Conservation (phyloP, 2,113 vertebrate species). For the Gracilinanus agilis region DNA sequence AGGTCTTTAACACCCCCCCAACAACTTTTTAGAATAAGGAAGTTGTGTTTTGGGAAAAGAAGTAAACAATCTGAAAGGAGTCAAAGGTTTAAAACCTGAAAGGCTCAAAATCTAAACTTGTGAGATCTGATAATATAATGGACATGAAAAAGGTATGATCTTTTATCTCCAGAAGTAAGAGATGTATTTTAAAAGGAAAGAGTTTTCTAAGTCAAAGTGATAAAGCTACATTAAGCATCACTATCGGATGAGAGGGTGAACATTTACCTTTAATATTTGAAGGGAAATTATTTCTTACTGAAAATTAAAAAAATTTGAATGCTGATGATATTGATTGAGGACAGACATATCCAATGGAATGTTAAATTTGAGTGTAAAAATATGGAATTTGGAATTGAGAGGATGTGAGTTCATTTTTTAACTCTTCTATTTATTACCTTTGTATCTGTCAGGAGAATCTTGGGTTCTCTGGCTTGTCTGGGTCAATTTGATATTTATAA, state of each 20-base stretch:
- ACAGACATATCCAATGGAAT: neutral
- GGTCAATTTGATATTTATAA: neutral
- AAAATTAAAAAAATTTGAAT: neutral
- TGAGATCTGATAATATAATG: neutral
- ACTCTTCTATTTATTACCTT: neutral
- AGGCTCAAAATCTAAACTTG: neutral
- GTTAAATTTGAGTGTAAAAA: neutral
- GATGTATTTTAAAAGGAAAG: neutral
- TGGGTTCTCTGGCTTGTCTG: neutral
- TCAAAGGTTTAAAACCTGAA: neutral
- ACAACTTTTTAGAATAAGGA: neutral
- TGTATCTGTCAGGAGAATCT: neutral
- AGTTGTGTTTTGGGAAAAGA: neutral
- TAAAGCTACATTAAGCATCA: accelerated
- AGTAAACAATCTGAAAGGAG: neutral
- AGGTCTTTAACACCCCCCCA: neutral
- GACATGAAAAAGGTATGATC: neutral
- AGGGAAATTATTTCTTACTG: neutral
- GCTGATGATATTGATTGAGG: too few species aligned
- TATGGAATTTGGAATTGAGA: neutral
- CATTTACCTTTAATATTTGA: accelerated
- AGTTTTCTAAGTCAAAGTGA: neutral
- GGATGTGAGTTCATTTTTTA: neutral
- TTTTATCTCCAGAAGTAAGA: neutral
- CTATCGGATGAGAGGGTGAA: neutral